Base-by-base conservation (phyloP, 2,797 vertebrate species). In the Tympanoctomys barrerae region DNA sequence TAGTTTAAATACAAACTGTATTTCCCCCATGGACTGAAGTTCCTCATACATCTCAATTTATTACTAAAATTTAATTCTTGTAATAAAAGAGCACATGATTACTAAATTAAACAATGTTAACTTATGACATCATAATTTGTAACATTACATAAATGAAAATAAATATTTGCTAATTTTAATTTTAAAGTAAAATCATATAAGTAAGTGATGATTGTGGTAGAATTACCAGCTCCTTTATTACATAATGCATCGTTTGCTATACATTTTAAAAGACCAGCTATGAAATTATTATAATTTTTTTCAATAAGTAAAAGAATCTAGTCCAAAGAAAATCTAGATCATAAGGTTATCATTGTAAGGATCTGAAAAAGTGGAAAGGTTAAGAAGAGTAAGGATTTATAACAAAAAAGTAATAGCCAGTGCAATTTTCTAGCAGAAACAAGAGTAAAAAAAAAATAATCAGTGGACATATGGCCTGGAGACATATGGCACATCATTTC, bases 331-430 rank as follows among this genome's bases (percentile, higher is more conserved):
- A 89, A 7, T 39, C 19, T 21, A 75, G 16, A 22, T 33, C 33
- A 80, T 64, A 91, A 68, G 28, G 6, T 11, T 4, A 12, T 91
- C 28, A 87, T 77, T 93, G 18, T 46, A 93, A 26, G 49, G 24
- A 95, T 80, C 7, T 87, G 39, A 86, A 54, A 81, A 73, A 61
- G 1, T 31, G 73, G 84, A 89, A 94, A 93, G 5, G 62, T 22
- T 89, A 42, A 18, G 46, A 52, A 52, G 59, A 59, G 19, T 59
- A 21, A 49, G 16, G 10, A 80, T 78, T 90, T 24, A 89, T 26
- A 95, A 73, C 2, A 62, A 94, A 84, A 96, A 96, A 91, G 81
- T 73, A 95, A 71, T 26, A 94, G 5, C 46, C 62, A 84, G 49
- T 88, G 33, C 28, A 82, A 79, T 75, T 91, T 81, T 93, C 81